phyloP scores from a whole-genome alignment of 2,113 vertebrate genomes.

The Onychorhynchus coronatus region DNA sequence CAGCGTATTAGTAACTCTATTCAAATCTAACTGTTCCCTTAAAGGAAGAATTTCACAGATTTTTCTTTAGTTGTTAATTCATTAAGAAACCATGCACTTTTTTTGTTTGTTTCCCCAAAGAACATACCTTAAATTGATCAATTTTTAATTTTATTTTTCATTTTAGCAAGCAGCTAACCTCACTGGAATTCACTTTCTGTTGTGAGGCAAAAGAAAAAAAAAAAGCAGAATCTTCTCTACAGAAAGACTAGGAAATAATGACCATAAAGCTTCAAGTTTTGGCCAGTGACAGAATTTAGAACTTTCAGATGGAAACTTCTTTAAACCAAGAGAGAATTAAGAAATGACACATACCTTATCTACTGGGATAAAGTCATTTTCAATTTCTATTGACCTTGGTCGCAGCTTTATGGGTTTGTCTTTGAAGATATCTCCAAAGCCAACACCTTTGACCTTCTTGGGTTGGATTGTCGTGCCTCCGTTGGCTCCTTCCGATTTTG shows the following conservation, averaged over 20 bases:
- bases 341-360: constrained; percentile 81
- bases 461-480: constrained; percentile 88
- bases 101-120: neutral
- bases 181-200: neutral
- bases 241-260: neutral
- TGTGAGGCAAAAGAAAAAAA: neutral
- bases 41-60: neutral
- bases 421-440: constrained; percentile 98
- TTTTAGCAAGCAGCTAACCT: neutral
- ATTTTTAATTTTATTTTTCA: neutral
- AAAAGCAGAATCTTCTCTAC: neutral
- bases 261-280: neutral
- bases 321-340: constrained; percentile 7
- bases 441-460: constrained; percentile 94
- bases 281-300: neutral
- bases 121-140: neutral
- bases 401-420: constrained; percentile 95
- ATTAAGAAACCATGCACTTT: neutral
- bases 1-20: neutral
- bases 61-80: neutral
- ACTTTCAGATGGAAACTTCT: neutral
- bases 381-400: constrained; percentile 91
- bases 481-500: constrained; percentile 89
- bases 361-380: constrained; percentile 77
- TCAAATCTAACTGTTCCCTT: neutral